Evolutionary conservation across 1,140 invertebrate species (phyloP).

Genomic region (Apis dorsata): DNA sequence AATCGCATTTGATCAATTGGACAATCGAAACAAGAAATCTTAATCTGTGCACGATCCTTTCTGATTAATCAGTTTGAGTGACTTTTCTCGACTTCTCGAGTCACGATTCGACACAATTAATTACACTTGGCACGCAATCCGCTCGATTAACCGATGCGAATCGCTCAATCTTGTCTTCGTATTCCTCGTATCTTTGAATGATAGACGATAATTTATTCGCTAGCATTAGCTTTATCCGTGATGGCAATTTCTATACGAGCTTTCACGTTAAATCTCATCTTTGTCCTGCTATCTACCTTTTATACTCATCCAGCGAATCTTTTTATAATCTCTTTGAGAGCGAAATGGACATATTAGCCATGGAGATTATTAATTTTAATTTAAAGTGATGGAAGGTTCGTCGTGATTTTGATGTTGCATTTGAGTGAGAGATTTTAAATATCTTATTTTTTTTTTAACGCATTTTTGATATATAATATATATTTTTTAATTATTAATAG

Average conservation of each 20-base stretch:
- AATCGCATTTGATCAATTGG: not conserved
- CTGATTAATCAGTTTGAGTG: not conserved
- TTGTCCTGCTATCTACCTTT: not conserved
- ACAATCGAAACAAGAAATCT: not conserved
- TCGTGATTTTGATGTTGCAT: not conserved
- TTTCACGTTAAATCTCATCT: conserved; percentile 7
- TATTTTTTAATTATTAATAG: no score
- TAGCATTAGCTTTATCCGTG: conserved; percentile 14
- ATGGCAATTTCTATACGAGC: conserved; percentile 16
- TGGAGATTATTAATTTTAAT: not conserved
- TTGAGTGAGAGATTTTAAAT: not conserved
- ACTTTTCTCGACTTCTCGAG: not conserved
- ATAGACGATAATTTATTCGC: conserved; percentile 29
- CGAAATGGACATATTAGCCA: not conserved
- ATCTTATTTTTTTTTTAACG: no score
- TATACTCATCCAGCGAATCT: not conserved
- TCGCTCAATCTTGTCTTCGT: not conserved
- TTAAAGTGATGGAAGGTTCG: not conserved
- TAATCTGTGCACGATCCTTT: not conserved
- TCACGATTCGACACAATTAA: conserved; percentile 13
- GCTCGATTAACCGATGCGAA: not conserved
- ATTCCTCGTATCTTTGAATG: conserved; percentile 18
- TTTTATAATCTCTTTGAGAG: not conserved
- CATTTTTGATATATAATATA: no score
- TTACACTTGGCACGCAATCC: conserved; percentile 22